Conservation (phyloP, 2,797 vertebrate species). For the Cryptoprocta ferox region DNA sequence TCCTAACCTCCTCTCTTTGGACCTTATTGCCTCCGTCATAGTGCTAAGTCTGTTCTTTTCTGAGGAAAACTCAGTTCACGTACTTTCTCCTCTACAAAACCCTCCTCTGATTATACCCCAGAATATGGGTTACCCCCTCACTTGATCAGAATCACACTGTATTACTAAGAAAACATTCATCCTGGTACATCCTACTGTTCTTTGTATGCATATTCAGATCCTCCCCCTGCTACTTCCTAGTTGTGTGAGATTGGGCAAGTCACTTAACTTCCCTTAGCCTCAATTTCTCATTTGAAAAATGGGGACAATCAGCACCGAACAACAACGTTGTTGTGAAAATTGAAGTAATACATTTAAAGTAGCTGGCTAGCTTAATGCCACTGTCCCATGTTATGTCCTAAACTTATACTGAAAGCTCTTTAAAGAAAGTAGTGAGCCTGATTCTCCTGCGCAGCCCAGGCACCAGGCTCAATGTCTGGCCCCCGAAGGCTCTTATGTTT, state of each 20-base stretch:
- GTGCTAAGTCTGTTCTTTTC: neutral
- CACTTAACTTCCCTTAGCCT: neutral
- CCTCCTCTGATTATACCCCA: neutral
- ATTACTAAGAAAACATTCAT: neutral
- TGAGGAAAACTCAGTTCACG: neutral
- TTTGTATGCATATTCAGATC: neutral
- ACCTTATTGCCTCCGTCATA: neutral
- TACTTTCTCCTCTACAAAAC: neutral
- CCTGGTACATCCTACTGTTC: neutral
- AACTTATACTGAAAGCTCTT: neutral
- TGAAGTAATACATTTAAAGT: slow-evolving; percentile 22
- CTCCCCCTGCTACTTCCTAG: neutral
- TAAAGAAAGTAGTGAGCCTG: neutral
- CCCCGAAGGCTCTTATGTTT: neutral
- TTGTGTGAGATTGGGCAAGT: neutral
- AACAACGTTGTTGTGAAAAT: neutral
- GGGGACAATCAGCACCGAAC: neutral
- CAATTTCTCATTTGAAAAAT: slow-evolving; percentile 52
- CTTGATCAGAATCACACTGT: neutral
- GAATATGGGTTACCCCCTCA: neutral
- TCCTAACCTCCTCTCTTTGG: neutral
- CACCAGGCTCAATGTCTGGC: neutral
- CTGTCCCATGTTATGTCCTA: neutral
- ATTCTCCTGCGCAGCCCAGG: neutral
- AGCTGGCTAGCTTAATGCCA: neutral